These are phyloP conservation scores for Parazoanthus swiftii DNA, from an alignment of 92 coral and sea anemone species.

Conservation along the genomic window DNA sequence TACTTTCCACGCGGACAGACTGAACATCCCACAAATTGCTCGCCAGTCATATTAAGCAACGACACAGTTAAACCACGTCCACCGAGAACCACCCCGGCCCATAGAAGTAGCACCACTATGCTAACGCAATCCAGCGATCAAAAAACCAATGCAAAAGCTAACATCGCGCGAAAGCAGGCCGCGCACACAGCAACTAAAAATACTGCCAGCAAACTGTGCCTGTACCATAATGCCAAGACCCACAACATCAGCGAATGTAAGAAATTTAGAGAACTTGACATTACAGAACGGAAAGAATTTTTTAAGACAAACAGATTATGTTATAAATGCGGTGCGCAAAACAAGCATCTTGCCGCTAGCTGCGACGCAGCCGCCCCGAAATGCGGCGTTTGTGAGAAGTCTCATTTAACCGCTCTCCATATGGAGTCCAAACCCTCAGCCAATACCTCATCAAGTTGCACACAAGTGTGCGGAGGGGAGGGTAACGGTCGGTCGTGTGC, in stretches of 20 bases:
- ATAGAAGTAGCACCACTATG: constrained; percentile 36
- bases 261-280: constrained; percentile 37
- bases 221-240: constrained; percentile 45
- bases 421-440: constrained; percentile 29
- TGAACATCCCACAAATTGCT: constrained; percentile 51
- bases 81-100: constrained; percentile 45
- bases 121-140: constrained; percentile 12
- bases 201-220: constrained; percentile 22
- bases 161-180: constrained; percentile 22
- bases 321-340: constrained; percentile 23
- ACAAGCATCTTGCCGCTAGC: constrained; percentile 43
- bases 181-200: constrained; percentile 16
- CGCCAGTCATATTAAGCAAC: constrained; percentile 20
- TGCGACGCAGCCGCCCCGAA: constrained; percentile 32
- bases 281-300: constrained; percentile 48
- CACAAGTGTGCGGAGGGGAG: constrained; percentile 47
- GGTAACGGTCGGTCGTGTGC: constrained; percentile 47
- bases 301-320: constrained; percentile 43
- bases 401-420: constrained; percentile 61
- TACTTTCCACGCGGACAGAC: constrained; percentile 45
- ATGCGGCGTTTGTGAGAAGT: constrained; percentile 36
- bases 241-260: constrained; percentile 47
- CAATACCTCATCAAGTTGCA: constrained; percentile 54
- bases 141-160: background rate
- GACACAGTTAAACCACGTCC: background rate